Evolutionary conservation across 2,113 vertebrate genomes (phyloP).

Genomic region (Speoplatyrhinus poulsoni): DNA sequence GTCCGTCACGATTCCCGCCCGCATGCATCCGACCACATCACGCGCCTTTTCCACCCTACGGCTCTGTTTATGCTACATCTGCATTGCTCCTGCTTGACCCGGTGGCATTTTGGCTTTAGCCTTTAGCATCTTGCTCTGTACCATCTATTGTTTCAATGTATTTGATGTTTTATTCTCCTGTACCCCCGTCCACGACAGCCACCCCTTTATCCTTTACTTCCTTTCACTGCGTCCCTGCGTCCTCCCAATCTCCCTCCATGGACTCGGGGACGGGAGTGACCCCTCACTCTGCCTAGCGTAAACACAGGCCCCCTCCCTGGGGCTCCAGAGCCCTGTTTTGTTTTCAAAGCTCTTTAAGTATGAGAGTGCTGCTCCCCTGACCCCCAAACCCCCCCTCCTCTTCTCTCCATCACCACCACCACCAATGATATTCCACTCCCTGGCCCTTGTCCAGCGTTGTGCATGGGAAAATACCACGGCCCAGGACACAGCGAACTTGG

Average conservation of each 20-base stretch:
- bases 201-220: constrained; percentile 17
- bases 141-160: not conserved
- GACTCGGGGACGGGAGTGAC: constrained; percentile 62
- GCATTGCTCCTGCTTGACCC: constrained; percentile 6
- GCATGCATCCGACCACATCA: not conserved
- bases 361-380: constrained; percentile 73
- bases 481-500: constrained; percentile 67
- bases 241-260: constrained; percentile 10
- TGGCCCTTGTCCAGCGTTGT: constrained; percentile 81
- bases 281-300: constrained; percentile 65
- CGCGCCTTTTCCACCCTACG: constrained; percentile 10
- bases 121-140: too few species aligned
- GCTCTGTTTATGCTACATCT: not conserved
- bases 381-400: constrained; percentile 38
- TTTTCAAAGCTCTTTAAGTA: constrained; percentile 72
- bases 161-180: not conserved
- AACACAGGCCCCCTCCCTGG: constrained; percentile 58
- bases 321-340: constrained; percentile 68
- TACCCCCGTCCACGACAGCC: constrained; percentile 1
- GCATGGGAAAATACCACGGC: constrained; percentile 93
- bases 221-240: not conserved
- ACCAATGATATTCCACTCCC: constrained; percentile 67
- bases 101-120: not conserved
- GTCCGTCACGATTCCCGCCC: not conserved
- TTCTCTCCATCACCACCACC: constrained; percentile 23